Base-by-base conservation (phyloP, 2,888 invertebrate genomes). In the Oithona nana region DNA sequence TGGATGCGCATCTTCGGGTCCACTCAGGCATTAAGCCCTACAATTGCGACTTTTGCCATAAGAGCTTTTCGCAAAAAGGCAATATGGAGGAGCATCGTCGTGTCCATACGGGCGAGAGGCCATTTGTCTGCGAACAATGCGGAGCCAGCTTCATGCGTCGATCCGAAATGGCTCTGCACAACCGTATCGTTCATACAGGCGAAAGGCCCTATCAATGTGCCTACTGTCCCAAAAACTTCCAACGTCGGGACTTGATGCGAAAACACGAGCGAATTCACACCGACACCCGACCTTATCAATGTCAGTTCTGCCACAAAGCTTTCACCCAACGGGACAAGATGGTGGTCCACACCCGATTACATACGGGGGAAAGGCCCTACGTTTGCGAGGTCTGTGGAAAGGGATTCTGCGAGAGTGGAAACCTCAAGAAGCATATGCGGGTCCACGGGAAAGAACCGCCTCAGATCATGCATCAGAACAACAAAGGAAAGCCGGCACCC, bases 241-340 rank as follows among this genome's bases (percentile, higher is more conserved):
- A 62, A 39, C 29, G 62, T 26, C 29, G 62, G 8, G 62, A 62
- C 28, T 39, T 62, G n/a, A 52, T 65, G 6, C 60, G 62, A 20
- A 65, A 66, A 55, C 66, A 66, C 51, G 66, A 66, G 49, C 60
- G 65, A 26, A 61, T 66, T 30, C 66, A 66, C 55, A 66, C 66
- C 6, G 65, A 66, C 49, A 66, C 66, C 4, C 54, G 66, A 31
- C 66, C 66, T 13, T 66, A 64, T 39, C 59, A 58, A 28, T 66
- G 66, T 50, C 50, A 62, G 20, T 66, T 55, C 31, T 66, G 66
- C 63, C 65, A 63, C 22, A 66, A 66, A 39, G 57, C 56, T n/a
- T 66, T 66, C 55, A 66, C 65, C 64, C 63, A 59, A 50, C 30
- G 62, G 26, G 62, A 62, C 52, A 62, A 62, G 31, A 62, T 62